phyloP scores from a whole-genome alignment of 1,140 invertebrate species.

The Prorops nasuta region DNA sequence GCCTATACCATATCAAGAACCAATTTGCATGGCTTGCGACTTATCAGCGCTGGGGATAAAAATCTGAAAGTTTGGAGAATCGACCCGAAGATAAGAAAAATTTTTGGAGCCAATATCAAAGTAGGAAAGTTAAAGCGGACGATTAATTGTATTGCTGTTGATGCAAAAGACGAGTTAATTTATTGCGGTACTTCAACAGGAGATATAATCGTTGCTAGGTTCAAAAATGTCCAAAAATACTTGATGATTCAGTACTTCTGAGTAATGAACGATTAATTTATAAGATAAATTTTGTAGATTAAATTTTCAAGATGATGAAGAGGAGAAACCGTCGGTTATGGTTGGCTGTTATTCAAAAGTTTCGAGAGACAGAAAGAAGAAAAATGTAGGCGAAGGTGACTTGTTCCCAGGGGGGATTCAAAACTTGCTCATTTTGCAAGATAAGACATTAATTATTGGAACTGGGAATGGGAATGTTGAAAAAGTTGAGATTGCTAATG shows the following conservation, averaged over 20 bases:
- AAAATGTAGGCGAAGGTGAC: slow-evolving; percentile 49
- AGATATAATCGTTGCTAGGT: slow-evolving; percentile 56
- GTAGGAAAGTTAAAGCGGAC: slow-evolving; percentile 68
- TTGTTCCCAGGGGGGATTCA: slow-evolving; percentile 64
- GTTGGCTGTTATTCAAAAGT: slow-evolving; percentile 70
- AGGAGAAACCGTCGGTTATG: slow-evolving; percentile 60
- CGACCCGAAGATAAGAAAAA: slow-evolving; percentile 65
- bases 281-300: no score
- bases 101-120: slow-evolving; percentile 70
- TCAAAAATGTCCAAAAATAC: not conserved
- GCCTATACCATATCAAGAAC: slow-evolving; percentile 61
- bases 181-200: slow-evolving; percentile 85
- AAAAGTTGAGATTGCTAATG: slow-evolving; percentile 60
- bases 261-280: not conserved
- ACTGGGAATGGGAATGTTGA: slow-evolving; percentile 81
- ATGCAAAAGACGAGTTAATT: slow-evolving; percentile 67
- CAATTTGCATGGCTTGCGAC: slow-evolving; percentile 61
- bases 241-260: no score
- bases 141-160: slow-evolving; percentile 65
- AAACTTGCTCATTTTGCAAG: slow-evolving; percentile 63
- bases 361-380: slow-evolving; percentile 43
- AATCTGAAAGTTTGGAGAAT: slow-evolving; percentile 77
- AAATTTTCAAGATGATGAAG: slow-evolving; percentile 62
- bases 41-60: slow-evolving; percentile 72
- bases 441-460: slow-evolving; percentile 70